Evolutionary conservation across 2,888 invertebrate genomes (phyloP), one percentile per base, ranked within the genome.

Genomic region (Artemia sp.): DNA sequence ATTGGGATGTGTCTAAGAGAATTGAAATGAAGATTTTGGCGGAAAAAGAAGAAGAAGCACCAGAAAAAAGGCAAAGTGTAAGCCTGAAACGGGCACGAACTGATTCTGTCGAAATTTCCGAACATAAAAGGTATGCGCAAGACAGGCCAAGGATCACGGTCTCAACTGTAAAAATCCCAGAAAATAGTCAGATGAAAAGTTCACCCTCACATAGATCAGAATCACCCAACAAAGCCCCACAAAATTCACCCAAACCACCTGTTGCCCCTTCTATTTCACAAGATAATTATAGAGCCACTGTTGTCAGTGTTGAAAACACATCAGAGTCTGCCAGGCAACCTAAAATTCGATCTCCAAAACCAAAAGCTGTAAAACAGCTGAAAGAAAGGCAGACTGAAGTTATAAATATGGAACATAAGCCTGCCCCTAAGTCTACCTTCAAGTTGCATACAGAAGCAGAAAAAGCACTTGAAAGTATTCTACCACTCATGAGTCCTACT

Each of bases 241-340:
- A 58, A 58, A 58, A 10, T 11, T n/a, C 58, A 58, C 64, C 64
- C 8, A 9, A 58, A 2, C 64, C 64, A 10, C 9, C 64, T 58
- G 24, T 19, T 58, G n/a, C 14, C 64, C 10, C 64, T 19, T 19
- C n/a, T n/a, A 19, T 58, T 19, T 11, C 64, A 24, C n/a, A 8
- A 19, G 64, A 58, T 24, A 58, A 10, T 24, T 58, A 58, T 24
- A n/a, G 64, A 19, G 64, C 64, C 24, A 19, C 64, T 58, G 64
- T 58, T 58, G 64, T 58, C 24, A 58, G 64, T 58, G 64, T 58
- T 58, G 64, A 58, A 58, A 58, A 58, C 64, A 58, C 24, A 24
- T 58, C 64, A 24, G 64, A 58, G 64, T 9, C 24, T 58, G 64
- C 64, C 14, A n/a, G 64, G 64, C 64, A 9, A 12, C 64, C 64